Percentiles rank a stretch among this genome's conserved stretches.
phyloP scores from a whole-genome alignment of 2,888 invertebrate species.

The Lottia gigantea region DNA sequence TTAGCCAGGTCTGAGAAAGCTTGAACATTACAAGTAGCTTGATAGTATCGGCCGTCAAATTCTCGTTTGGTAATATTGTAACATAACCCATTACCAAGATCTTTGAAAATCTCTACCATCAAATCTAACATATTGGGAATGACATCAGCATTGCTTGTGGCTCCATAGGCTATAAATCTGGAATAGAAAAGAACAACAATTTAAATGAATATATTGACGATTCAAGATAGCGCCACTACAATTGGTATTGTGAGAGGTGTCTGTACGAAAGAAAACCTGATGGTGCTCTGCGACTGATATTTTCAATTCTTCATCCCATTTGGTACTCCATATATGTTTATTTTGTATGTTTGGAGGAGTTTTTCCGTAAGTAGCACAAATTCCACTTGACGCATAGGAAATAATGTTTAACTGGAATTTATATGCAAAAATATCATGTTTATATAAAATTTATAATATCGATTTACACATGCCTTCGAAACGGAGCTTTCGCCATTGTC shows the following conservation, averaged over 20 bases:
- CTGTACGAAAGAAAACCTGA: too few species aligned
- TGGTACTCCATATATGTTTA: too few species aligned
- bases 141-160: slow-evolving; percentile 34
- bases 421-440: too few species aligned
- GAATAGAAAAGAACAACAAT: slow-evolving; percentile 12
- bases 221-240: too few species aligned
- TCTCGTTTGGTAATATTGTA: slow-evolving; percentile 45
- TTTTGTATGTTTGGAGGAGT: too few species aligned
- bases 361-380: too few species aligned
- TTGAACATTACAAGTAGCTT: slow-evolving; percentile 51
- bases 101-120: slow-evolving; percentile 48
- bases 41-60: slow-evolving; percentile 51
- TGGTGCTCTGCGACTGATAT: too few species aligned
- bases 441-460: neutral
- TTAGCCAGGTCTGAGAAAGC: slow-evolving; percentile 49
- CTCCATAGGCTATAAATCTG: slow-evolving; percentile 52
- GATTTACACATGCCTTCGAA: slow-evolving; percentile 39
- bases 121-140: slow-evolving; percentile 46
- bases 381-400: too few species aligned
- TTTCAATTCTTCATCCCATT: too few species aligned
- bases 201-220: neutral
- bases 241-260: too few species aligned
- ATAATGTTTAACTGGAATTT: too few species aligned
- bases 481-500: slow-evolving; percentile 46
- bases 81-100: slow-evolving; percentile 35